Percentiles rank a stretch among this genome's conserved stretches.
phyloP scores from a whole-genome alignment of 2,113 vertebrate genomes.

The Embiotoca jacksoni region DNA sequence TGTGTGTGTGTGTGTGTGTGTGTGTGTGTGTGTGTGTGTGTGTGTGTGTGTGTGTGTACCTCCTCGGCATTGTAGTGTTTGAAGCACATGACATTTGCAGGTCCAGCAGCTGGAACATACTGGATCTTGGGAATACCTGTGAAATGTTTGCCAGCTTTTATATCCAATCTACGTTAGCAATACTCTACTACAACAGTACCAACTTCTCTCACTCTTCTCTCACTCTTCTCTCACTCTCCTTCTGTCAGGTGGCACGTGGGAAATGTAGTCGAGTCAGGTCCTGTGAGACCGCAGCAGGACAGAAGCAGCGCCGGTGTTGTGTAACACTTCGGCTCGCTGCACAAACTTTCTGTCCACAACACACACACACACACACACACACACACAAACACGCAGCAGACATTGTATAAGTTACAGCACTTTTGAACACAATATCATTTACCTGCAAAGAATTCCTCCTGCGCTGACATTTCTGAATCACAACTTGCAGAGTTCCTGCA shows the following conservation, averaged over 20 bases:
- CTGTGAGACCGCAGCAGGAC: neutral
- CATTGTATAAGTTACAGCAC: neutral
- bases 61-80: slow-evolving; percentile 78
- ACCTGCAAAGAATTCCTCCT: slow-evolving; percentile 71
- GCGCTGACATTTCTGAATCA: slow-evolving; percentile 37
- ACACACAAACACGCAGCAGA: neutral
- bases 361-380: neutral
- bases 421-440: neutral
- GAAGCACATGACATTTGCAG: slow-evolving; percentile 73
- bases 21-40: neutral
- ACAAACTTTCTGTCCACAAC: neutral
- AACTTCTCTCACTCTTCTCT: too few relatives aligned
- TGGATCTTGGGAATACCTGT: slow-evolving; percentile 73
- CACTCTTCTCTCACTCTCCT: neutral
- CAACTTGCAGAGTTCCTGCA: neutral
- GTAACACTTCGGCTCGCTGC: neutral
- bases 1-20: slow-evolving; percentile 21
- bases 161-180: too few relatives aligned
- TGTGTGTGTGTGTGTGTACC: slow-evolving; percentile 35
- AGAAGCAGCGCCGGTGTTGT: neutral
- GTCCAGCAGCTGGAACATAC: slow-evolving; percentile 51
- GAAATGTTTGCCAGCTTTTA: too few relatives aligned
- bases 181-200: too few relatives aligned
- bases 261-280: neutral
- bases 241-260: neutral